A percentile compares a stretch with the other conserved stretches of the same genome.
These are phyloP conservation scores for Coremacera marginata DNA, from an alignment of 2,888 invertebrate genomes.

Conservation along the genomic window DNA sequence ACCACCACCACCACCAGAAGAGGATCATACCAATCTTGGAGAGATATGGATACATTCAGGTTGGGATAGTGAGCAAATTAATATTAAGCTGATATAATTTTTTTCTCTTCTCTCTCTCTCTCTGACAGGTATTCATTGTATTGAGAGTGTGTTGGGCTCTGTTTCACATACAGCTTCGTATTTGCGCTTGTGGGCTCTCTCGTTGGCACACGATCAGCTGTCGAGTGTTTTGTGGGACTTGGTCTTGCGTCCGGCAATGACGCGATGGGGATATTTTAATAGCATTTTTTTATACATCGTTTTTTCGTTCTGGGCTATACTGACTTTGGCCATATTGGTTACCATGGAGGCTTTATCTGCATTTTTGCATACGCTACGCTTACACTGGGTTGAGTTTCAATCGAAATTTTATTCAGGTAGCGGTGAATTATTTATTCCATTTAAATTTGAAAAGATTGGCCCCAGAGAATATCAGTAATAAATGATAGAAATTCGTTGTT, in stretches of 20 bases:
- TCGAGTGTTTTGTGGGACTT: slow-evolving; percentile 92
- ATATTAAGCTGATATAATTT: neutral
- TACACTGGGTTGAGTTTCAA: slow-evolving; percentile 99
- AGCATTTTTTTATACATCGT: slow-evolving; percentile 82
- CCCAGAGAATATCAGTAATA: neutral
- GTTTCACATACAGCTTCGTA: slow-evolving; percentile 99
- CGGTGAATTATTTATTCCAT: slow-evolving; percentile 85
- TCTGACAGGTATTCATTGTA: slow-evolving; percentile 71
- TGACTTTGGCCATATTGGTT: slow-evolving; percentile 94
- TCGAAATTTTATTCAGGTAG: slow-evolving; percentile 90
- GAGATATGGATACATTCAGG: slow-evolving; percentile 64
- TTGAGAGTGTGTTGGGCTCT: slow-evolving; percentile 80
- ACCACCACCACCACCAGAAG: slow-evolving; percentile 20
- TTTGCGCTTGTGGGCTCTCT: slow-evolving; percentile 97
- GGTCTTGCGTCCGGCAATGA: slow-evolving; percentile 85
- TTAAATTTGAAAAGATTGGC: slow-evolving; percentile 76
- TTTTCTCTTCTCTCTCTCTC: neutral
- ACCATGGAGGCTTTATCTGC: slow-evolving; percentile 99
- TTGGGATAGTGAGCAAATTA: neutral
- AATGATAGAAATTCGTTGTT: no score
- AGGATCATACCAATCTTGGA: slow-evolving; percentile 49
- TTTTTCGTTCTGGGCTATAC: slow-evolving; percentile 90
- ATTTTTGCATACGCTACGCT: slow-evolving; percentile 96
- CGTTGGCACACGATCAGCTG: slow-evolving; percentile 94
- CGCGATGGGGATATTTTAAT: slow-evolving; percentile 70